These are phyloP conservation scores for Oncorhynchus kisutch DNA, from an alignment of 2,113 vertebrate genomes.

Conservation along the genomic window DNA sequence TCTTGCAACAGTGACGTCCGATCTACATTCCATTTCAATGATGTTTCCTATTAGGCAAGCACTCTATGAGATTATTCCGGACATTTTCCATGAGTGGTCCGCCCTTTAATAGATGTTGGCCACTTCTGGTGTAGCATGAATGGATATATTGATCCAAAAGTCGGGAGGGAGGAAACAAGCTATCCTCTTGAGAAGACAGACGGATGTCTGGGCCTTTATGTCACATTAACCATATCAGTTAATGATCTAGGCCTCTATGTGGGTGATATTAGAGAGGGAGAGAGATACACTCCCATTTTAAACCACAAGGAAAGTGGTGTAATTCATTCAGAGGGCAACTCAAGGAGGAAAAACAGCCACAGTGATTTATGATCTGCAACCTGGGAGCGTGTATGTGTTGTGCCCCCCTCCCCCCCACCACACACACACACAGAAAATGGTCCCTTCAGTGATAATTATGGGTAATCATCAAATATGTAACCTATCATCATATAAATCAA, in stretches of 20 bases:
- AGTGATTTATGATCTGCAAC: neutral
- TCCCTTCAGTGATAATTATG: too few species aligned
- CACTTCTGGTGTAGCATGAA: neutral
- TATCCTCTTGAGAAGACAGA: neutral
- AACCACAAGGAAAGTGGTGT: neutral
- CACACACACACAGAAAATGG: neutral
- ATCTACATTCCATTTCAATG: neutral
- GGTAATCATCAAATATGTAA: too few species aligned
- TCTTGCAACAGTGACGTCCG: neutral
- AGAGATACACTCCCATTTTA: neutral
- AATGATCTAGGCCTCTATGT: too few species aligned
- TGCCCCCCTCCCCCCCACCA: too few species aligned
- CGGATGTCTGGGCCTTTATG: neutral
- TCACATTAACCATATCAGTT: neutral
- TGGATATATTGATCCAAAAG: neutral
- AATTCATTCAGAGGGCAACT: neutral
- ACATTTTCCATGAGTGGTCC: neutral
- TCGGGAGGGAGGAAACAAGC: neutral
- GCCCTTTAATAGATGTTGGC: neutral
- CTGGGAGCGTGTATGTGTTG: neutral
- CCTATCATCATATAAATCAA: too few species aligned
- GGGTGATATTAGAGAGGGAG: neutral
- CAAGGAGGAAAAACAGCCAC: neutral
- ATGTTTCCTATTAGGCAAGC: neutral
- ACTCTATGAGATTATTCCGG: neutral